Conservation (phyloP, 2,113 vertebrate species). For the Nesogale talazaci region DNA sequence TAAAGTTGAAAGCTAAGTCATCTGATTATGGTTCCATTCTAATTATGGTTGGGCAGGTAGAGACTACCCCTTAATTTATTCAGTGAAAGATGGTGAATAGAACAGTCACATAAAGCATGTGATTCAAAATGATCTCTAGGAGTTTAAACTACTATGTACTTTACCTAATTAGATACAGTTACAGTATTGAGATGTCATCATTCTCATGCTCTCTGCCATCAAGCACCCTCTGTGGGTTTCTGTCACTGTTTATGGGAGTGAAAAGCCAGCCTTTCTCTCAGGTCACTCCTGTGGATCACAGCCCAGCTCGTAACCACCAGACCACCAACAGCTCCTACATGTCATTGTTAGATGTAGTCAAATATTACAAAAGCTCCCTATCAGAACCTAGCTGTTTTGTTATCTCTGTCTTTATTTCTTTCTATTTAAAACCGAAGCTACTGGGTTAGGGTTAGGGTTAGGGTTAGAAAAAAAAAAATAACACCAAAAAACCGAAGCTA, state of each 20-base stretch:
- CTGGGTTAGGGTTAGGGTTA: too few species aligned
- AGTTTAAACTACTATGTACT: not conserved
- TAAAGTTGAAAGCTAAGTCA: slow-evolving; percentile 4
- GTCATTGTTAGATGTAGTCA: not conserved
- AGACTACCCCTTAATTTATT: slow-evolving; percentile 61
- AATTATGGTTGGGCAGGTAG: not conserved
- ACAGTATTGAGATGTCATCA: not conserved
- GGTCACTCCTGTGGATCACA: too few species aligned
- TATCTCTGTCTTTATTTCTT: not conserved
- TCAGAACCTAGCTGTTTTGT: not conserved
- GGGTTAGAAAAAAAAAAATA: too few species aligned
- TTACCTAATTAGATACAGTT: not conserved
- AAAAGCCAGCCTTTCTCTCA: too few species aligned
- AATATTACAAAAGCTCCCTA: not conserved
- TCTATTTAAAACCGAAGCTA: not conserved
- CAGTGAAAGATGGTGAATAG: slow-evolving; percentile 49
- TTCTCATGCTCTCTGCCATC: not conserved
- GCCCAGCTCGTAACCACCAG: too few species aligned
- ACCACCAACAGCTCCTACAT: too few species aligned
- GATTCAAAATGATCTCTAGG: not conserved
- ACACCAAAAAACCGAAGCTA: slow-evolving; percentile 5
- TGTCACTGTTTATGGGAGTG: too few species aligned
- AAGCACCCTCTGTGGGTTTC: too few species aligned
- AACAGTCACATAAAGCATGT: not conserved
- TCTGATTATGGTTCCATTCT: too few species aligned